Evolutionary conservation across 2,797 vertebrate species (phyloP).

Genomic region (Periophthalmus magnuspinnatus): DNA sequence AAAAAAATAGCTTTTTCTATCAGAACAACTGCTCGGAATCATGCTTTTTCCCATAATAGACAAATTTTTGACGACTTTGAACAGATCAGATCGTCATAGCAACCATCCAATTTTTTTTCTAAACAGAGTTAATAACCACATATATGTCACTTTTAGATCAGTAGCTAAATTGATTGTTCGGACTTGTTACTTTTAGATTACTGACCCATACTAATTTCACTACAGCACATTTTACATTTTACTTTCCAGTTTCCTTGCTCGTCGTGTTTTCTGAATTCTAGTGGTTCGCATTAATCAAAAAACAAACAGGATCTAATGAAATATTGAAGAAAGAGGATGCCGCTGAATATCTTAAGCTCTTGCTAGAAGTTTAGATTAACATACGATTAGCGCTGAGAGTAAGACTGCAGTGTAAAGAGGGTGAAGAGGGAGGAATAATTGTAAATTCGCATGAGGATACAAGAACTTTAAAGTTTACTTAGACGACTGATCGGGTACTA

Average conservation of each 20-base stretch:
- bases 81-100: no score
- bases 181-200: no score
- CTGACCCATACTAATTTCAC: background rate
- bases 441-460: background rate
- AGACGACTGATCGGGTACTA: background rate
- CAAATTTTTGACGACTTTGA: no score
- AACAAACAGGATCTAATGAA: constrained; percentile 20
- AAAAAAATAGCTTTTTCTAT: no score
- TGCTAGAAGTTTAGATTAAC: constrained; percentile 17
- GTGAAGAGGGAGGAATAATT: background rate
- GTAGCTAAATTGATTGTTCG: no score
- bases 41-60: no score
- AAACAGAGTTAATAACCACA: no score
- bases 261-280: background rate
- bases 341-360: constrained; percentile 8
- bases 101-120: no score
- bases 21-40: no score
- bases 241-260: background rate
- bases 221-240: background rate
- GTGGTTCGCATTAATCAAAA: constrained; percentile 4
- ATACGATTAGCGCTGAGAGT: constrained; percentile 13
- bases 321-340: constrained; percentile 11
- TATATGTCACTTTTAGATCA: no score
- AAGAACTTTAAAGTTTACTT: background rate
- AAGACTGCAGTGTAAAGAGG: background rate